These are phyloP conservation scores for Pachyrhynchus sulphureomaculatus DNA, from an alignment of 1,140 invertebrate genomes.

Conservation along the genomic window DNA sequence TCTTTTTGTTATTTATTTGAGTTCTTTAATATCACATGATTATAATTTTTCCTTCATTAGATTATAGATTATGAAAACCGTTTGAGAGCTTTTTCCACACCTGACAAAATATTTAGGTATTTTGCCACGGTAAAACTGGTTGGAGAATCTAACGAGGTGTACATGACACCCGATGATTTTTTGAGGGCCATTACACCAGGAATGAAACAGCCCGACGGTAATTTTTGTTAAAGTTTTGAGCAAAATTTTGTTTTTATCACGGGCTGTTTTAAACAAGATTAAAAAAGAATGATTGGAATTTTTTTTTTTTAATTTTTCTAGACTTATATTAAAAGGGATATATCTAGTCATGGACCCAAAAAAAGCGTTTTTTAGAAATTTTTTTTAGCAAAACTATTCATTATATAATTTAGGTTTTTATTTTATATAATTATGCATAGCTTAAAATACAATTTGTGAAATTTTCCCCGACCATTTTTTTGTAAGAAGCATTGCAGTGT, in stretches of 20 bases:
- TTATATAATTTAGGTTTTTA: too few relatives aligned
- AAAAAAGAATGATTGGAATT: not conserved
- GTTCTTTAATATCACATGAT: not conserved
- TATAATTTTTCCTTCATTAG: constrained; percentile 55
- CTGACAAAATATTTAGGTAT: constrained; percentile 99
- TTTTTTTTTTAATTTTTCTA: not conserved
- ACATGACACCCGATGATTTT: constrained; percentile 98
- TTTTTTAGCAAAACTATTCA: too few relatives aligned
- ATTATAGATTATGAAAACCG: constrained; percentile 99
- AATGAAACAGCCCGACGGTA: constrained; percentile 96
- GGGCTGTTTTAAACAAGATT: constrained; percentile 1
- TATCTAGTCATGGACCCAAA: too few relatives aligned
- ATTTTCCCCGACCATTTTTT: too few relatives aligned
- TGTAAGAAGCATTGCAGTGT: too few relatives aligned
- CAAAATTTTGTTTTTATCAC: constrained; percentile 12
- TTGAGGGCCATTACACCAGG: constrained; percentile 93
- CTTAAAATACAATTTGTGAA: too few relatives aligned
- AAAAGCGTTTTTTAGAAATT: too few relatives aligned
- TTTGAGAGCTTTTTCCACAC: constrained; percentile 92
- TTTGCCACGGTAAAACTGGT: constrained; percentile 95
- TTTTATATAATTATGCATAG: too few relatives aligned
- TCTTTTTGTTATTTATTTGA: not conserved
- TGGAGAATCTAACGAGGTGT: constrained; percentile 76
- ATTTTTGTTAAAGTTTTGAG: constrained; percentile 34
- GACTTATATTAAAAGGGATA: too few relatives aligned